phyloP scores from a whole-genome alignment of 2,888 invertebrate genomes.

The Orthosia incerta region DNA sequence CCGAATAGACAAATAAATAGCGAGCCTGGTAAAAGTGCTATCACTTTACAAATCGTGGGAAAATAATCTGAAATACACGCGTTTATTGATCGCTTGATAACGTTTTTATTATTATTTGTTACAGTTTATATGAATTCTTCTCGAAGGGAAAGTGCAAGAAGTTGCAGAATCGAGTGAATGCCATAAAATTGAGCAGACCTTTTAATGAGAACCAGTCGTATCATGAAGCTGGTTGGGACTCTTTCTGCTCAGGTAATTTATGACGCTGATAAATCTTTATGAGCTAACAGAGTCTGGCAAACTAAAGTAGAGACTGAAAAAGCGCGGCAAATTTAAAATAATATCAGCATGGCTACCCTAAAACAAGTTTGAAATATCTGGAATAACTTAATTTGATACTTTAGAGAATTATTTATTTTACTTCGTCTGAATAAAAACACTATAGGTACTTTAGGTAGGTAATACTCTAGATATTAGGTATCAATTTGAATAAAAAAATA shows the following conservation, averaged over 20 bases:
- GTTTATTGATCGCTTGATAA: slow-evolving; percentile 19
- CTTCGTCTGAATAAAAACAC: too few species aligned
- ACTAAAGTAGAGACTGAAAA: too few species aligned
- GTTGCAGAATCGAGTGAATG: slow-evolving; percentile 77
- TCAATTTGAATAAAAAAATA: too few species aligned
- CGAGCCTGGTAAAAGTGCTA: slow-evolving; percentile 11
- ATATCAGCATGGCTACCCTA: too few species aligned
- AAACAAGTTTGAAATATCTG: too few species aligned
- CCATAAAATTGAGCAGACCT: slow-evolving; percentile 76
- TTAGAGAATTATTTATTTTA: too few species aligned
- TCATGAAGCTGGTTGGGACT: slow-evolving; percentile 97
- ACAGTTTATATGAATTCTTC: slow-evolving; percentile 92
- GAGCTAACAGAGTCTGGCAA: too few species aligned
- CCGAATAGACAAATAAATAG: slow-evolving; percentile 44
- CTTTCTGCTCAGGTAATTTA: slow-evolving; percentile 92
- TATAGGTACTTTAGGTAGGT: too few species aligned
- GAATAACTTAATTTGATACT: too few species aligned
- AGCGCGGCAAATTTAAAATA: too few species aligned
- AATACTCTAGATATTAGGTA: too few species aligned
- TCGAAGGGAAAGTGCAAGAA: slow-evolving; percentile 85
- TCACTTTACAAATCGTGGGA: slow-evolving; percentile 34
- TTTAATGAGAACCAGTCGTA: slow-evolving; percentile 83
- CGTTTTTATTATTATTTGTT: slow-evolving; percentile 62
- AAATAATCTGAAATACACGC: slow-evolving; percentile 29
- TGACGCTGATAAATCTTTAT: background rate